phyloP scores from a whole-genome alignment of 1,140 invertebrate genomes.

The Tachypleus tridentatus region DNA sequence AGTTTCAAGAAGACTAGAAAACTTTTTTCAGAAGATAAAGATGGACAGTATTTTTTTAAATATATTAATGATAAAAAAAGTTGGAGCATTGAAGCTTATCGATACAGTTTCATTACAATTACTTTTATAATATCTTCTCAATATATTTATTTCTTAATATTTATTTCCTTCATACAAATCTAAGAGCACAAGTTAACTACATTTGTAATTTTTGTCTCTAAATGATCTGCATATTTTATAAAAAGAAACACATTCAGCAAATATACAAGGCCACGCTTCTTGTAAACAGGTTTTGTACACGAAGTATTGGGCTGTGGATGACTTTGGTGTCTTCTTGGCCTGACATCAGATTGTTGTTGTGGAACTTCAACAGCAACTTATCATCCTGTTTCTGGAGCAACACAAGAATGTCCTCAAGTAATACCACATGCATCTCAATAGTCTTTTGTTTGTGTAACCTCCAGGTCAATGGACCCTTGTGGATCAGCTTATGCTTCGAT shows the following conservation, averaged over 20 bases:
- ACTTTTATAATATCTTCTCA: too few relatives aligned
- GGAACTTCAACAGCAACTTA: slow-evolving; percentile 65
- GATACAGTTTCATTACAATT: too few relatives aligned
- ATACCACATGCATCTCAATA: slow-evolving; percentile 69
- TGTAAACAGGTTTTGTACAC: slow-evolving; percentile 53
- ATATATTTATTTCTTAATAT: too few relatives aligned
- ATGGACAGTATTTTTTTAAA: too few relatives aligned
- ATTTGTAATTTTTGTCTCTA: too few relatives aligned
- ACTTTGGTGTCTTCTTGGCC: slow-evolving; percentile 38
- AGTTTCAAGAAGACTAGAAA: too few relatives aligned
- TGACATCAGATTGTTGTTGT: slow-evolving; percentile 37
- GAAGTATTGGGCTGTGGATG: slow-evolving; percentile 55
- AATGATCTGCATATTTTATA: neutral
- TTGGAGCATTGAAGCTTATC: too few relatives aligned
- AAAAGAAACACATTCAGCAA: too few relatives aligned
- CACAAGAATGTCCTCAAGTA: slow-evolving; percentile 75
- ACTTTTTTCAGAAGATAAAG: too few relatives aligned
- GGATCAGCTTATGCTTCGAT: slow-evolving; percentile 60
- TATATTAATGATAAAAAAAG: too few relatives aligned
- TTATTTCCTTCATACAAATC: too few relatives aligned
- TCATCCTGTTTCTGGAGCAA: slow-evolving; percentile 76
- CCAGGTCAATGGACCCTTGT: slow-evolving; percentile 69
- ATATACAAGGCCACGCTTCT: slow-evolving; percentile 49
- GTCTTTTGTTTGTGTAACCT: slow-evolving; percentile 52
- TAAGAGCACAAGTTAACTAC: too few relatives aligned